Evolutionary conservation across 2,113 vertebrate species (phyloP).

Genomic region (Prunella himalayana): DNA sequence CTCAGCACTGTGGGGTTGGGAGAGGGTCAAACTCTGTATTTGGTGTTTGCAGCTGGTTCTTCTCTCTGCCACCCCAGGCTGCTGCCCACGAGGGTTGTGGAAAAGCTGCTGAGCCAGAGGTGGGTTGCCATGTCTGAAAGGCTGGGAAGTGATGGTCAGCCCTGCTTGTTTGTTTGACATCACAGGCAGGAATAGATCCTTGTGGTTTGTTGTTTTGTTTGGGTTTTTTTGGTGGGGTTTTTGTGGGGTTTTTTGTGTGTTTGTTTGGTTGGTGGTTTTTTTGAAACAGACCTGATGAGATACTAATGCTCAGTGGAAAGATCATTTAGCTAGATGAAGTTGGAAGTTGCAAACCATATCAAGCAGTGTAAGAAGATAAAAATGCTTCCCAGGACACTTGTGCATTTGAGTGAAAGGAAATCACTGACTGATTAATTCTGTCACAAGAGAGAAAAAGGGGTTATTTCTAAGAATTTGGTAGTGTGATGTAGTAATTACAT

Average conservation of each 20-base stretch:
- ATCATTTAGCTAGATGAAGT: not conserved
- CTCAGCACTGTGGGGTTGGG: rapidly evolving
- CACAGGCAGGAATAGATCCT: not conserved
- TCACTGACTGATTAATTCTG: not conserved
- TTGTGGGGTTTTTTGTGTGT: too few relatives aligned
- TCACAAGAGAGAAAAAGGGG: not conserved
- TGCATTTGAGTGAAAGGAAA: not conserved
- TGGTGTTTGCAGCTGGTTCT: not conserved
- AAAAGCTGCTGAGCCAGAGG: not conserved
- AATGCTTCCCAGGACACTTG: not conserved
- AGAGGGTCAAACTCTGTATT: not conserved
- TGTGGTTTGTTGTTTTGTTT: too few relatives aligned
- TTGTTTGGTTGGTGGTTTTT: not conserved
- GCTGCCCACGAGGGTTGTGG: rapidly evolving
- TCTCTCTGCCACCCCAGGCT: not conserved
- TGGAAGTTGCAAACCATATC: not conserved
- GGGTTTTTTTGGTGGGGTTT: too few relatives aligned
- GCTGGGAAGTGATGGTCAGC: not conserved
- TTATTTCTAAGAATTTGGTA: not conserved
- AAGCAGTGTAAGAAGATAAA: not conserved
- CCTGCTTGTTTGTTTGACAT: not conserved
- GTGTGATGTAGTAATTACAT: not conserved
- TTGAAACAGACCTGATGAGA: not conserved
- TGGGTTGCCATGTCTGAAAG: not conserved
- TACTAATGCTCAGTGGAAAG: not conserved